A percentile compares a stretch with the other conserved stretches of the same genome.
These are phyloP conservation scores for Bursaphelenchus mucronatus DNA, from an alignment of 1,140 invertebrate genomes.

Conservation along the genomic window DNA sequence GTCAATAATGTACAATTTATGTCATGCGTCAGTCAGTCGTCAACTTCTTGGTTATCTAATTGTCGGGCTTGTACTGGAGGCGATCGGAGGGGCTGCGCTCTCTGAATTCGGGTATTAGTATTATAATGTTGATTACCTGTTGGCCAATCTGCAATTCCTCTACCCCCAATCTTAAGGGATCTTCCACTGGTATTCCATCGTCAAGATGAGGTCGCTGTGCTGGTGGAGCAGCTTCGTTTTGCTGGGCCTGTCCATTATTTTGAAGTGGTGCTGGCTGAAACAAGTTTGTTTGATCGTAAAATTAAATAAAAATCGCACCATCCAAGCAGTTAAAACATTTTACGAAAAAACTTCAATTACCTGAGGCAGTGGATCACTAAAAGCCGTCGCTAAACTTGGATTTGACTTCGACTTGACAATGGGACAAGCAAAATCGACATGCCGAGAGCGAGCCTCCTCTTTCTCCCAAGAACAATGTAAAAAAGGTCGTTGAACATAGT, in stretches of 20 bases:
- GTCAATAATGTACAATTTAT: too few species aligned
- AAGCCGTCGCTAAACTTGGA: constrained; percentile 51
- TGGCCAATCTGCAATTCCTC: constrained; percentile 16
- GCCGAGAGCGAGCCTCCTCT: constrained; percentile 94
- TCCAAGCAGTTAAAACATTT: background rate
- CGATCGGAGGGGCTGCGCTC: constrained; percentile 34
- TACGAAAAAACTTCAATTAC: constrained; percentile 19
- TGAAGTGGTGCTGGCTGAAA: constrained; percentile 39
- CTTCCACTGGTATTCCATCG: constrained; percentile 4
- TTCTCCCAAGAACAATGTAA: constrained; percentile 99
- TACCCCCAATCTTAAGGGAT: constrained; percentile 10
- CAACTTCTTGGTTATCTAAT: background rate
- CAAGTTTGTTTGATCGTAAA: constrained; percentile 6
- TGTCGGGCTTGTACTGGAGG: constrained; percentile 26
- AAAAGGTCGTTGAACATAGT: constrained; percentile 98
- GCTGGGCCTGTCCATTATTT: constrained; percentile 9
- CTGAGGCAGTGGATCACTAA: constrained; percentile 45
- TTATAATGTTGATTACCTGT: background rate
- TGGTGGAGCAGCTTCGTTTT: constrained; percentile 18
- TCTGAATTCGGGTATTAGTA: constrained; percentile 15
- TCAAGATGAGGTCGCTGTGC: constrained; percentile 1
- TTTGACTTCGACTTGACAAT: constrained; percentile 61
- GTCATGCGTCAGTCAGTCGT: too few species aligned
- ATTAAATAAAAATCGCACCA: background rate
- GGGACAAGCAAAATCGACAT: constrained; percentile 80